Conservation (phyloP, 2,888 invertebrate species). For the Leptinotarsa peninsularis region DNA sequence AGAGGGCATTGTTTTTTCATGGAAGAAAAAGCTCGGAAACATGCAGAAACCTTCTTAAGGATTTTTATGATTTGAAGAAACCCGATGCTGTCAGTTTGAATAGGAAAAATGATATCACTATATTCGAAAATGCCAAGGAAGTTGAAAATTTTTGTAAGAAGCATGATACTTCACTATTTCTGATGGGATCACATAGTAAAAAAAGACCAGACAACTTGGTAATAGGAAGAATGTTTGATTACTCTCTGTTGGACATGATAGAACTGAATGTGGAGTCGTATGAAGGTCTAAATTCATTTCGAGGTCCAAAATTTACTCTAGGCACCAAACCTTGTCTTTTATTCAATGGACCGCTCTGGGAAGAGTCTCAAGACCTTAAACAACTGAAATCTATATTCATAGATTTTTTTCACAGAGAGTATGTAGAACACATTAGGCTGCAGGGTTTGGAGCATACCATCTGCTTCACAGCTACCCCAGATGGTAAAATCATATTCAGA, state of each 20-base stretch:
- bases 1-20: slow-evolving; percentile 85
- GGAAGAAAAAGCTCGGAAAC: slow-evolving; percentile 84
- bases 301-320: slow-evolving; percentile 71
- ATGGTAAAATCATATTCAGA: slow-evolving; percentile 83
- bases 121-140: slow-evolving; percentile 91
- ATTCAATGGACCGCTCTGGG: slow-evolving; percentile 93
- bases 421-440: slow-evolving; percentile 83
- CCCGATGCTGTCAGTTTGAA: slow-evolving; percentile 82
- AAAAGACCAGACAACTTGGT: slow-evolving; percentile 94
- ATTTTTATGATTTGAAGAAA: slow-evolving; percentile 88
- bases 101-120: slow-evolving; percentile 88
- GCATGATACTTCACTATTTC: slow-evolving; percentile 89
- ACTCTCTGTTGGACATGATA: slow-evolving; percentile 93
- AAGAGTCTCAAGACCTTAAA: slow-evolving; percentile 81
- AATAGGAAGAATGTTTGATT: slow-evolving; percentile 90
- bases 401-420: slow-evolving; percentile 93
- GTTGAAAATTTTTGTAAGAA: slow-evolving; percentile 84
- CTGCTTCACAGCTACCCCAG: slow-evolving; percentile 85
- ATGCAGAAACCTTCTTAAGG: slow-evolving; percentile 81
- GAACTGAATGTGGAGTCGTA: slow-evolving; percentile 92
- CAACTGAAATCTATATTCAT: slow-evolving; percentile 89
- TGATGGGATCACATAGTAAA: slow-evolving; percentile 92
- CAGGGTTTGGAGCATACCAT: slow-evolving; percentile 95
- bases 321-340: slow-evolving; percentile 92
- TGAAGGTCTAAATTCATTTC: slow-evolving; percentile 83